A percentile compares a stretch with the other conserved stretches of the same genome.
Evolutionary conservation across 2,113 vertebrate genomes (phyloP).

Genomic region (Sclerurus mexicanus): DNA sequence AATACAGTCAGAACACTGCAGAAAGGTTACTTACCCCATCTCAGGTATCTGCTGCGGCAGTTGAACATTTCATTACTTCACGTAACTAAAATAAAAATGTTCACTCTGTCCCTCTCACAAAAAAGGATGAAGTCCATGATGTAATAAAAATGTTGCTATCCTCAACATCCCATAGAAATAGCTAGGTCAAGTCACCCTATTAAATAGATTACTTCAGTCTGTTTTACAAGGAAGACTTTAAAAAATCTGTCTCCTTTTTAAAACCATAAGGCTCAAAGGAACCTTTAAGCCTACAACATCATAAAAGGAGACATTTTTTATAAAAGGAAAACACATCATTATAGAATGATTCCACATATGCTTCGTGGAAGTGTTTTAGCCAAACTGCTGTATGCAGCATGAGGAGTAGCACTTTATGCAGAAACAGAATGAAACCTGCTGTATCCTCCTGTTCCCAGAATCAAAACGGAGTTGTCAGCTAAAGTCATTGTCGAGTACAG

Average conservation of each 20-base stretch:
- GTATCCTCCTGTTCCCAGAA: neutral
- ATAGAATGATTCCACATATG: neutral
- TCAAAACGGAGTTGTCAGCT: neutral
- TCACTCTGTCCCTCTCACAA: neutral
- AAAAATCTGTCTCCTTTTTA: neutral
- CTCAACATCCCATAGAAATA: neutral
- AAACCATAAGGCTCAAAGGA: neutral
- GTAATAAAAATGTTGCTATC: neutral
- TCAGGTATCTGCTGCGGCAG: conserved; percentile 20
- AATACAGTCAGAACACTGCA: neutral
- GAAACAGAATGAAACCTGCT: neutral
- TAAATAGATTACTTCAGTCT: neutral
- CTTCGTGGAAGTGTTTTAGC: neutral
- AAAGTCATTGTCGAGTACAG: neutral
- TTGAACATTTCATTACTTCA: neutral
- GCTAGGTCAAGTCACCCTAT: neutral
- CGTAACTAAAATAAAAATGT: neutral
- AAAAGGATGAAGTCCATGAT: neutral
- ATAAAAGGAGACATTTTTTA: neutral
- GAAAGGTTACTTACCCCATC: neutral
- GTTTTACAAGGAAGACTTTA: neutral
- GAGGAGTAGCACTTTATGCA: neutral
- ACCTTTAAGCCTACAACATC: neutral
- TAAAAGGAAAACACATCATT: neutral
- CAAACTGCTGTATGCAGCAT: conserved; percentile 8